Evolutionary conservation across 2,797 vertebrate genomes (phyloP).

Genomic region (Pseudomugil gertrudae): DNA sequence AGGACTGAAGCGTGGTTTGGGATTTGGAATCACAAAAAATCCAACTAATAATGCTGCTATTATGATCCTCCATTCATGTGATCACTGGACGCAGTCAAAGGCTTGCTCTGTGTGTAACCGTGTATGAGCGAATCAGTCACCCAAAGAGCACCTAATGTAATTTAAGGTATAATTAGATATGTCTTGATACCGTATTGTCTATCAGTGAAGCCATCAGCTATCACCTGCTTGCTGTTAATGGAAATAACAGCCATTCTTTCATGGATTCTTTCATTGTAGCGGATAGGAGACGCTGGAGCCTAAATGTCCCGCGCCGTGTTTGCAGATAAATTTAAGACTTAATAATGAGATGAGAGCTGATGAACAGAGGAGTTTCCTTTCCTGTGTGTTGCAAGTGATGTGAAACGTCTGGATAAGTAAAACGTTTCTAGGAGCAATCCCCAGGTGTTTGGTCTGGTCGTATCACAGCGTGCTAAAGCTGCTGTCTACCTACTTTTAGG

Average conservation of each 20-base stretch:
- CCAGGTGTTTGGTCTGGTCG: conserved; percentile 18
- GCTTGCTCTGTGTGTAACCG: conserved; percentile 10
- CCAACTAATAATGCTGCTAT: conserved; percentile 64
- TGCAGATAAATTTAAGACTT: neutral
- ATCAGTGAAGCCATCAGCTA: conserved; percentile 5
- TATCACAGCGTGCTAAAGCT: neutral
- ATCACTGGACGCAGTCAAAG: conserved; percentile 50
- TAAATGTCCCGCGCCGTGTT: conserved; percentile 1
- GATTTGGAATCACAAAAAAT: conserved; percentile 61
- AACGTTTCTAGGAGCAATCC: conserved; percentile 4
- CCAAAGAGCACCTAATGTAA: neutral
- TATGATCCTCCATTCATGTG: conserved; percentile 67
- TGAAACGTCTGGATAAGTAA: conserved; percentile 10
- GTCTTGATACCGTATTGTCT: conserved; percentile 3
- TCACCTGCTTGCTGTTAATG: conserved; percentile 10
- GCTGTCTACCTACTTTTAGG: conserved; percentile 7
- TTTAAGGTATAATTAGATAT: conserved; percentile 2
- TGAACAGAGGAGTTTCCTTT: neutral
- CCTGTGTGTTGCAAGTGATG: neutral
- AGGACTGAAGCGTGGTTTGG: conserved; percentile 60
- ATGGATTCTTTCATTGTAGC: neutral
- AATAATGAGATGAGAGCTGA: conserved; percentile 1
- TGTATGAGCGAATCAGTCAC: neutral
- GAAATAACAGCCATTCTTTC: neutral
- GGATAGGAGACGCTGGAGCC: neutral